phyloP scores from a whole-genome alignment of 2,888 invertebrate genomes.

The Drepana falcataria region DNA sequence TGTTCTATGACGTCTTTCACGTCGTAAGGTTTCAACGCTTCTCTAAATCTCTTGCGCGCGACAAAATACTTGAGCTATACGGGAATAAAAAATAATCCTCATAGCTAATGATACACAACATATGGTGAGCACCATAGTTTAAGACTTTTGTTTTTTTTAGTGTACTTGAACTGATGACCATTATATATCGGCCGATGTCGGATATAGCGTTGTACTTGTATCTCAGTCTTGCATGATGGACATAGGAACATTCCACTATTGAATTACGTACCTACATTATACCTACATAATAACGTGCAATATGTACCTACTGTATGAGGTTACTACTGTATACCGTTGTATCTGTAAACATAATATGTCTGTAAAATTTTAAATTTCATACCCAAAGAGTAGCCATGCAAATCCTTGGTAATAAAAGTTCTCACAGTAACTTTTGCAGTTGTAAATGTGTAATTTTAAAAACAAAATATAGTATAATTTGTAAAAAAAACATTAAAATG shows the following conservation, averaged over 20 bases:
- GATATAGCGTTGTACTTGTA: neutral
- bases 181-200: neutral
- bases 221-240: neutral
- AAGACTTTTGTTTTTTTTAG: neutral
- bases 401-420: constrained; percentile 3
- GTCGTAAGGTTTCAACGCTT: constrained; percentile 95
- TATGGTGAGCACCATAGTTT: neutral
- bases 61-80: constrained; percentile 92
- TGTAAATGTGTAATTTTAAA: too few relatives aligned
- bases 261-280: too few relatives aligned
- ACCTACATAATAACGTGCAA: too few relatives aligned
- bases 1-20: constrained; percentile 97
- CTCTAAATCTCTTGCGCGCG: constrained; percentile 93
- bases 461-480: too few relatives aligned
- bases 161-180: neutral
- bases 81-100: constrained; percentile 67
- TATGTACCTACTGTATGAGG: too few relatives aligned
- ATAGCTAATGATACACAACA: constrained; percentile 29
- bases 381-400: constrained; percentile 31
- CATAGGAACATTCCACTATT: neutral
- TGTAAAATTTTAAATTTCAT: constrained; percentile 5
- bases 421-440: too few relatives aligned
- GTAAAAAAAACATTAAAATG: too few relatives aligned
- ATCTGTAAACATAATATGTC: too few relatives aligned
- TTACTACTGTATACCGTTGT: too few relatives aligned